Evolutionary conservation across 2,113 vertebrate genomes (phyloP), one percentile per base, ranked within the genome.

Genomic region (Microcebus tavaratra): DNA sequence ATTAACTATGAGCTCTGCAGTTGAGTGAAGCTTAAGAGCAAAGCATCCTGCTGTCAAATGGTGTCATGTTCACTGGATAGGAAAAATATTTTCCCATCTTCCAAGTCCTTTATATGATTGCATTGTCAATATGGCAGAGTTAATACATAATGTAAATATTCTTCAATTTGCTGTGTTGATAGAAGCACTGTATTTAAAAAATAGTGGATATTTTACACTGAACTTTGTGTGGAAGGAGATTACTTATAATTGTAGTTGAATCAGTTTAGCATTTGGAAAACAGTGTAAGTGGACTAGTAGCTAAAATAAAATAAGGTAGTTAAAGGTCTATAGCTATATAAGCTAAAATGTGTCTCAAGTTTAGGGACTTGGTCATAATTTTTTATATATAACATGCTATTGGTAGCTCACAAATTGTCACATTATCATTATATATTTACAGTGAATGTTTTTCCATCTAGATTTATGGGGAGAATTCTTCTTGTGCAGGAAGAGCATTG

Each of bases 391-490:
- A 70, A n/a, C 68, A 4, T 81, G 57, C 48, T 91, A 4, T 87
- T 3, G 59, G 29, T 86, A 70, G 68, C 53, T 96, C 39, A 95
- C 65, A 87, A 15, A 29, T 73, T 65, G 39, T 88, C 39, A 39
- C 14, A 31, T 81, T 89, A 34, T 81, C 72, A 42, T 78, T 94
- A 65, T 94, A n/a, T 36, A 82, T 85, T 87, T 91, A 84, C 20
- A 84, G 59, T 61, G 39, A 59, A 21, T 97, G 18, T 97, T 98
- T 98, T 97, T 97, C 97, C 59, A 93, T 95, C 57, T 98, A 99
- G 99, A 99, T 99, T 96, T 99, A 99, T 97, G 99, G 99, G 88
- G 99, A 99, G 98, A 99, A 99, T 98, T 99, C 99, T 82, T 99
- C 99, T 1, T 99, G 99, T 95, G 99, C 99, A 61, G 99, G 99